Evolutionary conservation across 2,797 vertebrate genomes (phyloP).

Genomic region (Sphenopsis melanotis): DNA sequence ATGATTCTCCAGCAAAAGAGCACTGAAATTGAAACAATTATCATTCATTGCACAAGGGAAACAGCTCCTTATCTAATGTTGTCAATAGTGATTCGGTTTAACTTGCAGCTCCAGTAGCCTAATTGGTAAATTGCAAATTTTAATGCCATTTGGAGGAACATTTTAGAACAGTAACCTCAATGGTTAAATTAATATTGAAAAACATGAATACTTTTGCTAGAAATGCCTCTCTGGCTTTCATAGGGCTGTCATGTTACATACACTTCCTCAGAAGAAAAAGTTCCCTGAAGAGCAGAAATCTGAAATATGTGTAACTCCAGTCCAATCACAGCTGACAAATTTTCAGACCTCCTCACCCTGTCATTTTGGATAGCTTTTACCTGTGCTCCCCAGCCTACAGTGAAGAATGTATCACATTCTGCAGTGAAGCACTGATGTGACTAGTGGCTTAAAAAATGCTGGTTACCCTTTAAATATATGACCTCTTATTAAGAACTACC

Average conservation of each 20-base stretch:
- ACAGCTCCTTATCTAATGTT: conserved; percentile 58
- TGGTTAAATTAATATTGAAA: conserved; percentile 12
- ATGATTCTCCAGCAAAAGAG: conserved; percentile 37
- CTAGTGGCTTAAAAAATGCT: neutral
- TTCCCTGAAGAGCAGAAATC: neutral
- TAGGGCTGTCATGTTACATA: neutral
- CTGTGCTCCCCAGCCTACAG: neutral
- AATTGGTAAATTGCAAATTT: conserved; percentile 58
- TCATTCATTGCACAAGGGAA: conserved; percentile 40
- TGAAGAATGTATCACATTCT: neutral
- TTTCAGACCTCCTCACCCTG: neutral
- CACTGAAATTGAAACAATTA: conserved; percentile 54
- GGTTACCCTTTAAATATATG: neutral
- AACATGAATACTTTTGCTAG: neutral
- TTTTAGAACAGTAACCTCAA: conserved; percentile 37
- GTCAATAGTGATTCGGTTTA: conserved; percentile 66
- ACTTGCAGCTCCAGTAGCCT: conserved; percentile 16
- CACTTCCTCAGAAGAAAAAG: neutral
- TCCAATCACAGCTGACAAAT: neutral
- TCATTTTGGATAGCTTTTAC: neutral
- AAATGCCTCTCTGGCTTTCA: neutral
- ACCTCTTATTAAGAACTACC: neutral
- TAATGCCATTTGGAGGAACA: conserved; percentile 59
- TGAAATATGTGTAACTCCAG: neutral
- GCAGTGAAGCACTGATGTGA: neutral